phyloP scores from a whole-genome alignment of 1,140 invertebrate genomes.

The Battus philenor region DNA sequence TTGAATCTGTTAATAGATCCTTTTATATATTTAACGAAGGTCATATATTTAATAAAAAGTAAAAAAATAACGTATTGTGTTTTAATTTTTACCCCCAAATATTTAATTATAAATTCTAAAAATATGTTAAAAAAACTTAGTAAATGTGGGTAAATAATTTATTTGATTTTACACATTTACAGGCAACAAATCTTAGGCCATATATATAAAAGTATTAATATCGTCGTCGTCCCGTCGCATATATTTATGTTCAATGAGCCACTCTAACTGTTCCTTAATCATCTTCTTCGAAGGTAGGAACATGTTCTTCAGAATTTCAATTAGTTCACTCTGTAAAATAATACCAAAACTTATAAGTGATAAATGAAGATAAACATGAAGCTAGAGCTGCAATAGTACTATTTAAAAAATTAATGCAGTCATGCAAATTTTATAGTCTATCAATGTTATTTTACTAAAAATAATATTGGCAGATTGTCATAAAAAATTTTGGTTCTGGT shows the following conservation, averaged over 20 bases:
- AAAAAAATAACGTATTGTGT: neutral
- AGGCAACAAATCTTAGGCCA: constrained; percentile 83
- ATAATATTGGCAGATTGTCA: too few relatives aligned
- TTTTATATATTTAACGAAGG: constrained; percentile 51
- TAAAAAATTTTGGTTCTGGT: too few relatives aligned
- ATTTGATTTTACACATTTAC: constrained; percentile 51
- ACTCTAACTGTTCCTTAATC: constrained; percentile 99
- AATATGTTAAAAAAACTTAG: too few relatives aligned
- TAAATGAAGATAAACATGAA: constrained; percentile 8
- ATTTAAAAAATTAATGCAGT: too few relatives aligned
- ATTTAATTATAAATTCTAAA: constrained; percentile 16
- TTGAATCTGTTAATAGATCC: constrained; percentile 43
- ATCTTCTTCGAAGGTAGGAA: constrained; percentile 99
- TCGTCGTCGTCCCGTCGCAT: constrained; percentile 97
- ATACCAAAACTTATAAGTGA: neutral
- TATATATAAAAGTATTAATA: constrained; percentile 98
- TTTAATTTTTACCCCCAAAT: neutral
- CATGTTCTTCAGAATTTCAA: constrained; percentile 99
- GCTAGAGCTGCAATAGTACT: too few relatives aligned
- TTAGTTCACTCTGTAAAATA: constrained; percentile 86
- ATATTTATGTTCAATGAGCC: constrained; percentile 99
- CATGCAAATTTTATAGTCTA: too few relatives aligned
- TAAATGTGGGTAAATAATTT: constrained; percentile 53
- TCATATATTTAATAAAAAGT: constrained; percentile 56
- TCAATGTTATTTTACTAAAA: too few relatives aligned